Evolutionary conservation across 2,113 vertebrate genomes (phyloP).

Genomic region (Dromiciops gliroides): DNA sequence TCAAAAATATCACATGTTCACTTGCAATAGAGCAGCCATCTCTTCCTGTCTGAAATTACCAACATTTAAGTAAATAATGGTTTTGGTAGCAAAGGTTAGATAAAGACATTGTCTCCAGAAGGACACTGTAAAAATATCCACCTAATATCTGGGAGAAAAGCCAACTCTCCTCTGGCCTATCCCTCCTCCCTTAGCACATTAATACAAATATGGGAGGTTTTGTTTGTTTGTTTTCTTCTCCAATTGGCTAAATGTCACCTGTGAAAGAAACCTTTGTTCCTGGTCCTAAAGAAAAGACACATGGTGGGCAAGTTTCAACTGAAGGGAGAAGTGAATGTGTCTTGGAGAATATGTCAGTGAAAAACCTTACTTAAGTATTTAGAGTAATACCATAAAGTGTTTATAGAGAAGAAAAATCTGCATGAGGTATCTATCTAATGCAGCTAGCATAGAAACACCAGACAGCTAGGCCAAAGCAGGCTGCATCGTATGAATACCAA

Average conservation of each 20-base stretch:
- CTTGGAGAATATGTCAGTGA: neutral
- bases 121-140: neutral
- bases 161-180: neutral
- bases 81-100: neutral
- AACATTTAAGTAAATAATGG: neutral
- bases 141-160: neutral
- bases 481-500: no score
- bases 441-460: neutral
- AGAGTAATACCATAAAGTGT: neutral
- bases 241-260: neutral
- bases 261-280: neutral
- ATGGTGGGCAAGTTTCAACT: neutral
- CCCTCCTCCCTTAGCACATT: constrained; percentile 1
- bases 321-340: neutral
- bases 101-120: neutral
- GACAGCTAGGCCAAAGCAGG: neutral
- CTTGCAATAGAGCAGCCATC: neutral
- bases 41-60: neutral
- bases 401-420: neutral
- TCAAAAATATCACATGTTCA: neutral
- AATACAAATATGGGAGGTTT: neutral
- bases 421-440: neutral
- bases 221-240: neutral
- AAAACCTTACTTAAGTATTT: neutral
- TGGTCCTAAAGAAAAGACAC: neutral